Evolutionary conservation across 2,888 invertebrate species (phyloP).

Genomic region (Elysia crispata): DNA sequence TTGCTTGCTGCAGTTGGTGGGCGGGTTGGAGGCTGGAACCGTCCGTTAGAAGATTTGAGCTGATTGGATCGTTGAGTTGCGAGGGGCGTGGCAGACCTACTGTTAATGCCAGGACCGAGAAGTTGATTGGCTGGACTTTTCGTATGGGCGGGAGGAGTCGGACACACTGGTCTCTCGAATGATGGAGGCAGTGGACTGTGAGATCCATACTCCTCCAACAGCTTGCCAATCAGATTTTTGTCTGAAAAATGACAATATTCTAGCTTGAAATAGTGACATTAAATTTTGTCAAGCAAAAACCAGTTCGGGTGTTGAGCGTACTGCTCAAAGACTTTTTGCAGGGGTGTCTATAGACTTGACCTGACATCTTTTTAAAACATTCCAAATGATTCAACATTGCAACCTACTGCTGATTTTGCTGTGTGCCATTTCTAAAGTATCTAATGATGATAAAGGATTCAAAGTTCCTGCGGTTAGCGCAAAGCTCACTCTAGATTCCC

Average conservation of each 20-base stretch:
- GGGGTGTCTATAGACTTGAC: no score
- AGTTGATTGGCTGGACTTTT: not conserved
- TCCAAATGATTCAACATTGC: no score
- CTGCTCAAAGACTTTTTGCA: no score
- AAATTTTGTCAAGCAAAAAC: no score
- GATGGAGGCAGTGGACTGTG: not conserved
- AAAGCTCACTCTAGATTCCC: no score
- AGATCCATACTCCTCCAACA: conserved; percentile 49
- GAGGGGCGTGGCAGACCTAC: not conserved
- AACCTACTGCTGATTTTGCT: no score
- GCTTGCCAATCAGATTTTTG: conserved; percentile 49
- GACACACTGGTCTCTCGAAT: conserved; percentile 49
- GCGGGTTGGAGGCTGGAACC: not conserved
- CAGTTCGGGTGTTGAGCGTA: no score
- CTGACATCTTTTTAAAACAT: no score
- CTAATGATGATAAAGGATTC: no score
- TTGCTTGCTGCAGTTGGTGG: conserved; percentile 2
- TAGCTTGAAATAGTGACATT: conserved; percentile 44
- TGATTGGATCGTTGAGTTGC: conserved; percentile 14
- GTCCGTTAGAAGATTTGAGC: not conserved
- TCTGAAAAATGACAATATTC: conserved; percentile 51
- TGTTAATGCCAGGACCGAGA: not conserved
- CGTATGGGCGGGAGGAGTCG: conserved; percentile 21
- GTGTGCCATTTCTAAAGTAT: no score
- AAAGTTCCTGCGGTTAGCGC: no score